These are phyloP conservation scores for Eucriotettix oculatus DNA, from an alignment of 2,888 invertebrate species.

Conservation along the genomic window DNA sequence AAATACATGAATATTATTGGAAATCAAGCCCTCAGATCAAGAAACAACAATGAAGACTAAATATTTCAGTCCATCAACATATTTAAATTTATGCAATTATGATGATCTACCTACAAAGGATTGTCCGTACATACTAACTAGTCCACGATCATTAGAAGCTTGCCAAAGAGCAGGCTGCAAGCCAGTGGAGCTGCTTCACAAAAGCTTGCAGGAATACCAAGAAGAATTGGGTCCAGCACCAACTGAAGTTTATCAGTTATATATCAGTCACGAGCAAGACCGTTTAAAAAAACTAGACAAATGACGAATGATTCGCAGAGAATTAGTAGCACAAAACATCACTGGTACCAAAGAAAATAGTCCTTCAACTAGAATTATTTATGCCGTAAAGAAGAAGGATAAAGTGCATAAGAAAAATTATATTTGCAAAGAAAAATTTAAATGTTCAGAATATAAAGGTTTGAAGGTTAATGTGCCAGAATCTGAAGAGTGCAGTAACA, in stretches of 20 bases:
- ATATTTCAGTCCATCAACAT: conserved; percentile 5
- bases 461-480: no score
- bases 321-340: conserved; percentile 7
- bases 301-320: conserved; percentile 16
- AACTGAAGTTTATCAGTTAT: conserved; percentile 8
- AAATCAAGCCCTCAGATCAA: neutral
- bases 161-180: conserved; percentile 30
- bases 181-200: conserved; percentile 25
- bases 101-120: conserved; percentile 27
- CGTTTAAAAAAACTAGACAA: conserved; percentile 15
- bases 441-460: no score
- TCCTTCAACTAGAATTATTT: neutral
- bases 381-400: no score
- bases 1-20: no score
- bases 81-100: conserved; percentile 30
- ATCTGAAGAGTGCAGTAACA: no score
- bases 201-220: conserved; percentile 22
- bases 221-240: conserved; percentile 16
- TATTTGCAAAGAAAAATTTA: no score
- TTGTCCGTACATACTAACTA: conserved; percentile 33
- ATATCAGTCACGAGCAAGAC: conserved; percentile 8
- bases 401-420: no score
- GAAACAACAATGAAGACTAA: conserved; percentile 8
- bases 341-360: conserved; percentile 5
- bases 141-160: conserved; percentile 34